These are phyloP conservation scores for Mus spicilegus DNA, from an alignment of 2,113 vertebrate genomes.

Conservation along the genomic window DNA sequence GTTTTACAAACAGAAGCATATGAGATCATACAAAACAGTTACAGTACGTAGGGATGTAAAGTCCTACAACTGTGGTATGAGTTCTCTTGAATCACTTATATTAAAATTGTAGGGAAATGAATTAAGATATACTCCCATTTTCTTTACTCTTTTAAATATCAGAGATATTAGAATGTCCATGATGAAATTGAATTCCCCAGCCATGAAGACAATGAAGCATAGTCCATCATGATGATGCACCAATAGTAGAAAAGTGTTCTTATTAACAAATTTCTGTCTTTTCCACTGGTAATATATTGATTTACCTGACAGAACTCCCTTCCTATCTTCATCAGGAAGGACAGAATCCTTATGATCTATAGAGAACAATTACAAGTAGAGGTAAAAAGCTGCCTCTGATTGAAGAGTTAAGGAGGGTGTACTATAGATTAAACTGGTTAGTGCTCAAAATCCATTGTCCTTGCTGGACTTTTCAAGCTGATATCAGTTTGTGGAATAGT, in stretches of 20 bases:
- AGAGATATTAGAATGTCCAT: background rate
- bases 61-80: background rate
- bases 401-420: constrained; percentile 24
- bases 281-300: constrained; percentile 58
- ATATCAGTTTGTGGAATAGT: background rate
- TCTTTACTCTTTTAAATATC: background rate
- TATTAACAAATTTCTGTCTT: constrained; percentile 68
- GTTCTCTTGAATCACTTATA: background rate
- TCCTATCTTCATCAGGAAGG: constrained; percentile 65
- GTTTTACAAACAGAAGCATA: background rate
- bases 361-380: background rate
- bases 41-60: background rate
- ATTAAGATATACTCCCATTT: background rate
- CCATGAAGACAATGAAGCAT: background rate
- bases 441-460: constrained; percentile 1
- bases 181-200: constrained; percentile 21
- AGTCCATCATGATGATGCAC: constrained; percentile 20
- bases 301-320: constrained; percentile 63
- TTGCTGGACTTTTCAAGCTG: background rate
- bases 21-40: background rate
- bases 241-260: constrained; percentile 39
- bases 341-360: constrained; percentile 25
- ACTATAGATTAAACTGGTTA: constrained; percentile 49
- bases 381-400: background rate
- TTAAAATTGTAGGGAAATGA: background rate